Evolutionary conservation across 1,140 invertebrate genomes (phyloP).

Genomic region (Drosophila grimshawi): DNA sequence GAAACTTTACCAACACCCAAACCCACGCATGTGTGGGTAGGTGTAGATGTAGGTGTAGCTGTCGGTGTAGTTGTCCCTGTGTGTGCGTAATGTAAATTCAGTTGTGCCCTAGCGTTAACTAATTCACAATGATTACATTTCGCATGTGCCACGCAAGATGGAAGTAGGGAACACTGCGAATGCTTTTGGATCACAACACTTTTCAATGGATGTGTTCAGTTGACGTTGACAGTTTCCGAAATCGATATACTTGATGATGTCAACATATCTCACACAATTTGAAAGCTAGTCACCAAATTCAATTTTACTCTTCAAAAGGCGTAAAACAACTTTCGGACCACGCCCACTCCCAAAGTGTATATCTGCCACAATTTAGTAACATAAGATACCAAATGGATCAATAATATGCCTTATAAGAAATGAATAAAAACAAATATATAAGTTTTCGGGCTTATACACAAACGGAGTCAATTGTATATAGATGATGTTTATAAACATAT

Average conservation of each 20-base stretch:
- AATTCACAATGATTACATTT: slow-evolving; percentile 55
- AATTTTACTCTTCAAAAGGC: too few species aligned
- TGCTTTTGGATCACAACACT: slow-evolving; percentile 14
- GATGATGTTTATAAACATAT: too few species aligned
- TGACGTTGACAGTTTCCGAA: too few species aligned
- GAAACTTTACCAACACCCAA: slow-evolving; percentile 6
- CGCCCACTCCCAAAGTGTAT: too few species aligned
- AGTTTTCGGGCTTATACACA: background rate
- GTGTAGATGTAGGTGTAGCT: background rate
- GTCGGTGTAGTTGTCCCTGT: background rate
- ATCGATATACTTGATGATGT: too few species aligned
- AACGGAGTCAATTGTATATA: slow-evolving; percentile 19
- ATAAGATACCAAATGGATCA: too few species aligned
- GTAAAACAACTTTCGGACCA: too few species aligned
- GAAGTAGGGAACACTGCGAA: slow-evolving; percentile 18
- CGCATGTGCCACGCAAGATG: slow-evolving; percentile 35
- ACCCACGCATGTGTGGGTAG: slow-evolving; percentile 5
- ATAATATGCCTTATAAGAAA: background rate
- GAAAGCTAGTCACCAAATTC: too few species aligned
- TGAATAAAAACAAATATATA: slow-evolving; percentile 53
- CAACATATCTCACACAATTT: too few species aligned
- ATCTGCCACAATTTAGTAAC: too few species aligned
- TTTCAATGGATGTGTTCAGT: background rate
- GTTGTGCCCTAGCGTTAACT: slow-evolving; percentile 29
- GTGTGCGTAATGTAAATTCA: slow-evolving; percentile 13